Percentiles rank a stretch among this genome's conserved stretches.
phyloP scores from a whole-genome alignment of 2,113 vertebrate species.

The Hymenochirus boettgeri region DNA sequence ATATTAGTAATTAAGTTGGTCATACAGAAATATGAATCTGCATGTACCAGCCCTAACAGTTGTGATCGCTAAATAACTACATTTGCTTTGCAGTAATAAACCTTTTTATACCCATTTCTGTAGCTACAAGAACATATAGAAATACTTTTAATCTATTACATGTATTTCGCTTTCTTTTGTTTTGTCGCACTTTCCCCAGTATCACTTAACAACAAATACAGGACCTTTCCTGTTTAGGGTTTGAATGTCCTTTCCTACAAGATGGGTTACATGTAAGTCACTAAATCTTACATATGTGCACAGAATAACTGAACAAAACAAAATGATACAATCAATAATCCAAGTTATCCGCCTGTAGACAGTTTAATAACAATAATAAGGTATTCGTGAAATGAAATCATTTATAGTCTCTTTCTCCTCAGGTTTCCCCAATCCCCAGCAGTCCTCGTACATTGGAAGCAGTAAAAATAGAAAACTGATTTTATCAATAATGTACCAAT shows the following conservation, averaged over 20 bases:
- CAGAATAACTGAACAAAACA: neutral
- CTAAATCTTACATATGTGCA: neutral
- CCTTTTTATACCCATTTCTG: neutral
- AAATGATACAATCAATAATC: conserved; percentile 18
- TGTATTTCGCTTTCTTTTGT: too few relatives aligned
- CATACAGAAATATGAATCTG: too few relatives aligned
- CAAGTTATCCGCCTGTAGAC: conserved; percentile 11
- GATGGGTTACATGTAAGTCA: neutral
- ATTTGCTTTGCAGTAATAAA: neutral
- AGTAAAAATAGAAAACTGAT: conserved; percentile 28
- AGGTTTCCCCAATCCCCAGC: neutral
- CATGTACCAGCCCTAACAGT: neutral
- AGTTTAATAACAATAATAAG: conserved; percentile 26
- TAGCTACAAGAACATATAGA: too few relatives aligned
- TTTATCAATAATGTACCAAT: conserved; percentile 24
- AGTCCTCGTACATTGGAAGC: conserved; percentile 45
- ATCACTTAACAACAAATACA: too few relatives aligned
- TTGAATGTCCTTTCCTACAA: neutral
- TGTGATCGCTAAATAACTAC: neutral
- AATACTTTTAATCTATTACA: too few relatives aligned
- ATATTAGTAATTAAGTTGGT: too few relatives aligned
- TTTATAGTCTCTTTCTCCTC: conserved; percentile 15
- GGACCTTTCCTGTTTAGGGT: neutral
- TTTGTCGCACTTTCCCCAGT: too few relatives aligned
- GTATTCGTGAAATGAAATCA: conserved; percentile 10